Conservation (phyloP, 2,797 vertebrate genomes). For the Schizopygopsis malacanthus region DNA sequence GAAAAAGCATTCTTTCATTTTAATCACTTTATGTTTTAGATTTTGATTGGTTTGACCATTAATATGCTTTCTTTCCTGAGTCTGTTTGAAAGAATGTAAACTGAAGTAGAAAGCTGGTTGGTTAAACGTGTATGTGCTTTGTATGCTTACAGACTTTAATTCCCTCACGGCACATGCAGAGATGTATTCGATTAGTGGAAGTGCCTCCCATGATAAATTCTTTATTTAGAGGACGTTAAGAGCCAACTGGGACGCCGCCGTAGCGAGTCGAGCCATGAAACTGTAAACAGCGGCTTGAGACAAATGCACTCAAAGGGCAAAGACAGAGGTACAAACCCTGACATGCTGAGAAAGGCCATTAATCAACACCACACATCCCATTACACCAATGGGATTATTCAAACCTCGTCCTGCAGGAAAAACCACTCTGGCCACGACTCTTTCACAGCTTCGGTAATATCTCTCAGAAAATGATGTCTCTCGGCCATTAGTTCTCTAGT, state of each 20-base stretch:
- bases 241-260: neutral
- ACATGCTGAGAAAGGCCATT: conserved; percentile 74
- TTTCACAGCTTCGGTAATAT: conserved; percentile 69
- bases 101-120: neutral
- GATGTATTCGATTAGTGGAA: conserved; percentile 33
- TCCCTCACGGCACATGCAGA: neutral
- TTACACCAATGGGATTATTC: conserved; percentile 70
- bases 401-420: conserved; percentile 63
- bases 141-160: neutral
- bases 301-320: conserved; percentile 76
- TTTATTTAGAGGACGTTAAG: conserved; percentile 31
- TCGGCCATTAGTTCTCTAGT: conserved; percentile 48
- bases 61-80: neutral
- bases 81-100: conserved; percentile 6
- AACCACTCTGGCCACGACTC: conserved; percentile 54
- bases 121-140: neutral
- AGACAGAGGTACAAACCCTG: conserved; percentile 68
- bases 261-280: conserved; percentile 62
- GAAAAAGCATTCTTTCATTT: neutral
- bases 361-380: conserved; percentile 75
- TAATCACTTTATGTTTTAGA: neutral
- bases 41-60: neutral
- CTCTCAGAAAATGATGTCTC: conserved; percentile 54
- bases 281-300: conserved; percentile 60
- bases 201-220: conserved; percentile 36